Conservation (phyloP, 2,797 vertebrate genomes). For the Cynopterus sphinx region DNA sequence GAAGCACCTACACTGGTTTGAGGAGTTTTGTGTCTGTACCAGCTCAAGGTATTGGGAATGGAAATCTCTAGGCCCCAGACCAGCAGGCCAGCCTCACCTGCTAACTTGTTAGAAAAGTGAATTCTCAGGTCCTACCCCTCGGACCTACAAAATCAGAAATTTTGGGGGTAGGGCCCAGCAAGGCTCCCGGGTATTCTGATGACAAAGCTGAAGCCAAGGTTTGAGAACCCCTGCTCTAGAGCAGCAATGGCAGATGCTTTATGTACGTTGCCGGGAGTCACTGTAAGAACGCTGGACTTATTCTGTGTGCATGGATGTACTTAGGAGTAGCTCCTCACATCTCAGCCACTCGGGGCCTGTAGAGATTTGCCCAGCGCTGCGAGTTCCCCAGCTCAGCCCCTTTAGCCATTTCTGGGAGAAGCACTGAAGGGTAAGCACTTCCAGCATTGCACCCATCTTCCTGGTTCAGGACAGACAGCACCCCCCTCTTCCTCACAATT, state of each 20-base stretch:
- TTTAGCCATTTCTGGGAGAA: neutral
- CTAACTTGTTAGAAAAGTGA: neutral
- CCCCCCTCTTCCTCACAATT: accelerated
- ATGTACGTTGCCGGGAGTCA: accelerated
- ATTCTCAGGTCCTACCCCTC: neutral
- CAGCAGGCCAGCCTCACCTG: neutral
- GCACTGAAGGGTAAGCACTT: neutral
- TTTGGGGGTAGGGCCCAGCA: neutral
- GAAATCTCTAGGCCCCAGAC: neutral
- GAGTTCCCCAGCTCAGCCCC: neutral
- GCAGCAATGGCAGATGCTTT: neutral
- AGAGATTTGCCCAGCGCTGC: neutral
- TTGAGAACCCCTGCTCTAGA: neutral
- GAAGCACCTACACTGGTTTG: neutral
- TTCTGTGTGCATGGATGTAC: neutral
- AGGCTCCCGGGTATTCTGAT: neutral
- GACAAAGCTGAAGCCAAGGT: too few relatives aligned
- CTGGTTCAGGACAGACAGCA: accelerated
- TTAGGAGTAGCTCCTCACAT: accelerated
- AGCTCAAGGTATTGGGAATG: neutral
- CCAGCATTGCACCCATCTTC: neutral
- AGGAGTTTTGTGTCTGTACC: neutral
- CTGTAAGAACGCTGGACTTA: neutral
- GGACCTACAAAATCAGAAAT: neutral
- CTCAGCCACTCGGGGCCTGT: neutral